phyloP scores from a whole-genome alignment of 2,888 invertebrate genomes.

The Tinea semifulvella region DNA sequence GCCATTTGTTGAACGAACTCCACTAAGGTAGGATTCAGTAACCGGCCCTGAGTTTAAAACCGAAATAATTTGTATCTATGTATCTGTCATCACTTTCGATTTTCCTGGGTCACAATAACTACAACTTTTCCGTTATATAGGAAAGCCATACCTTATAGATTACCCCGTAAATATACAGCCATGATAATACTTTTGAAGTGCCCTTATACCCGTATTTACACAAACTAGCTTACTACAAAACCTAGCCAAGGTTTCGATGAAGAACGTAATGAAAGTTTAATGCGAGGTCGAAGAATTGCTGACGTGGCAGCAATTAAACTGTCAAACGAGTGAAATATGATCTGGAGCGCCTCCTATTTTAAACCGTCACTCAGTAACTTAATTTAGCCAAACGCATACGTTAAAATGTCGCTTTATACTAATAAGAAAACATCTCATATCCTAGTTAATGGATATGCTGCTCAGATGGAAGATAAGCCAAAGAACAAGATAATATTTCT shows the following conservation, averaged over 20 bases:
- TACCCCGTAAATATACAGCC: too few relatives aligned
- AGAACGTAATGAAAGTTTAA: constrained; percentile 43
- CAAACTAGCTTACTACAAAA: too few relatives aligned
- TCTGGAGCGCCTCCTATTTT: not conserved
- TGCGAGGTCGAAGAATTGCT: constrained; percentile 36
- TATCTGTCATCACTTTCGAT: too few relatives aligned
- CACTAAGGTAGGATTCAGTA: too few relatives aligned
- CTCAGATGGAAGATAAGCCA: constrained; percentile 35
- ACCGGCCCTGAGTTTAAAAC: too few relatives aligned
- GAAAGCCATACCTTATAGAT: too few relatives aligned
- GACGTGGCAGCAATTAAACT: constrained; percentile 45
- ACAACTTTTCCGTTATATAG: too few relatives aligned
- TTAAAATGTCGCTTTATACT: constrained; percentile 39
- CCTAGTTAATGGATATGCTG: constrained; percentile 42
- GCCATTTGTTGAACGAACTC: too few relatives aligned
- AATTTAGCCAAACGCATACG: not conserved
- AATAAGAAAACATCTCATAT: constrained; percentile 32
- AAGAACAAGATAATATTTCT: constrained; percentile 42
- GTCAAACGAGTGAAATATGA: constrained; percentile 51
- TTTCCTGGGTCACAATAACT: too few relatives aligned
- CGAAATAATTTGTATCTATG: too few relatives aligned
- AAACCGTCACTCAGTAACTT: not conserved
- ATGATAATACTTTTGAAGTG: too few relatives aligned
- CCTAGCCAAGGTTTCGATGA: constrained; percentile 37
- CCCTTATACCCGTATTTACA: too few relatives aligned